Evolutionary conservation across 2,888 invertebrate species (phyloP).

Genomic region (Lasioglossum zephyrum): DNA sequence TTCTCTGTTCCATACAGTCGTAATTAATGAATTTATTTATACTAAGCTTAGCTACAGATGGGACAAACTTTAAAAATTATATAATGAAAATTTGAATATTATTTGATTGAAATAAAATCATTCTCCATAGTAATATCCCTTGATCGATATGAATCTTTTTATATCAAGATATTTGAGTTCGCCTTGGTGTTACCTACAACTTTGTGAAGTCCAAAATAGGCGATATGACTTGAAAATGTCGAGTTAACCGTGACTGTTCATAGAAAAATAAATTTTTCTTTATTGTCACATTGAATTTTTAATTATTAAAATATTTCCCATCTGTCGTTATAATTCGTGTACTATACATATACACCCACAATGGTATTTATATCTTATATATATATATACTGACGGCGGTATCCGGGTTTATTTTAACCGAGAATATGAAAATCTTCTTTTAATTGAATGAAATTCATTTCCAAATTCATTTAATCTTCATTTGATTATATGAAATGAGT

Average conservation of each 20-base stretch:
- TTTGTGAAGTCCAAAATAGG: too few species aligned
- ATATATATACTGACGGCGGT: neutral
- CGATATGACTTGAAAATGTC: too few species aligned
- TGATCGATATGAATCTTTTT: too few species aligned
- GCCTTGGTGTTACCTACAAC: too few species aligned
- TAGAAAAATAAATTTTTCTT: neutral
- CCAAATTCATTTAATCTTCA: too few species aligned
- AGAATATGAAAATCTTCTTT: neutral
- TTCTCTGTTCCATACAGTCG: conserved; percentile 86
- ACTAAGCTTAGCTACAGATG: neutral
- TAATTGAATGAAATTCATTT: too few species aligned
- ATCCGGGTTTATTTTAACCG: neutral
- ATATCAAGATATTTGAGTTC: too few species aligned
- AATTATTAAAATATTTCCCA: neutral
- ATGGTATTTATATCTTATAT: too few species aligned
- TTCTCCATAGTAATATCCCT: neutral
- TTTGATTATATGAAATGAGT: neutral
- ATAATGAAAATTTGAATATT: neutral
- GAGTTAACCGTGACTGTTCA: neutral
- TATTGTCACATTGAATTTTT: neutral
- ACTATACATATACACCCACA: neutral
- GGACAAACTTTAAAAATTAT: neutral
- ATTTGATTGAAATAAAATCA: conserved; percentile 1
- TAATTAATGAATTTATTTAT: conserved; percentile 13
- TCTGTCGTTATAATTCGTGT: too few species aligned